Percentiles rank a stretch among this genome's conserved stretches.
These are phyloP conservation scores for Perodicticus potto DNA, from an alignment of 2,797 vertebrate species.

Conservation along the genomic window DNA sequence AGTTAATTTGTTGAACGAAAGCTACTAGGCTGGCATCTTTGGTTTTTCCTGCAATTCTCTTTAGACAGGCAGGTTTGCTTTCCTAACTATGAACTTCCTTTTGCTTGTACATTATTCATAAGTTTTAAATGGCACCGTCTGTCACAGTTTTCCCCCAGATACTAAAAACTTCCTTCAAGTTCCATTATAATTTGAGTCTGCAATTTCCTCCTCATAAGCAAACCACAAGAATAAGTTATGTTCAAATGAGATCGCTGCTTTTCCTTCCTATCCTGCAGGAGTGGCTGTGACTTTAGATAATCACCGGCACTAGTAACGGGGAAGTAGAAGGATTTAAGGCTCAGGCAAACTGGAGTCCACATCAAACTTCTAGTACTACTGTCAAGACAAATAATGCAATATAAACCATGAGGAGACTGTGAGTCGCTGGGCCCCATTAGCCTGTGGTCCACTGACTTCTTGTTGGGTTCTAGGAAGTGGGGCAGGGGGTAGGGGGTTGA, in stretches of 20 bases:
- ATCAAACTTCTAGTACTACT: background rate
- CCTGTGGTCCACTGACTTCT: background rate
- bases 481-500: too few species aligned
- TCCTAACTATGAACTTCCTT: conserved; percentile 64
- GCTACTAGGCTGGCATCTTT: conserved; percentile 8
- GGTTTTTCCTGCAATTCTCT: conserved; percentile 47
- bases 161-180: conserved; percentile 71
- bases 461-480: background rate
- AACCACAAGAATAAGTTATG: conserved; percentile 48
- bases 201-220: conserved; percentile 62
- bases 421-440: background rate
- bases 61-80: conserved; percentile 63
- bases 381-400: background rate
- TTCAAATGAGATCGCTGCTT: conserved; percentile 17
- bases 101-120: conserved; percentile 73
- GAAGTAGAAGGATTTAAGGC: background rate
- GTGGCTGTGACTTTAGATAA: background rate
- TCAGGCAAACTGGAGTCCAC: background rate
- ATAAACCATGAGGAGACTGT: background rate
- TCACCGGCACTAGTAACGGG: background rate
- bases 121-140: conserved; percentile 70
- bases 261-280: background rate
- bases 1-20: conserved; percentile 59
- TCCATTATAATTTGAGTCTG: conserved; percentile 62
- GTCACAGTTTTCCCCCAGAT: conserved; percentile 68